Conservation (phyloP, 2,113 vertebrate genomes). For the Dunckerocampus dactyliophorus region DNA sequence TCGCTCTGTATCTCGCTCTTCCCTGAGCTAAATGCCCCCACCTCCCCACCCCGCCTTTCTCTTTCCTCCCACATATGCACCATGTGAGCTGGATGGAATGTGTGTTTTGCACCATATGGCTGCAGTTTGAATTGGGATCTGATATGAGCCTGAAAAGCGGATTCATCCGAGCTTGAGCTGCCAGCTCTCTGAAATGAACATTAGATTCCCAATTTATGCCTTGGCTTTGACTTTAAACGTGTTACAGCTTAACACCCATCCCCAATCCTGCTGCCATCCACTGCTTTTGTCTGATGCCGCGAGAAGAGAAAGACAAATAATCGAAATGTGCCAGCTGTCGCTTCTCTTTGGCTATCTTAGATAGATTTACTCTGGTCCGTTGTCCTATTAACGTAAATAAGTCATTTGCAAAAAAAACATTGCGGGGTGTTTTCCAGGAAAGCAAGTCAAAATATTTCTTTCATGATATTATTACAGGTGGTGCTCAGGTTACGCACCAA, state of each 20-base stretch:
- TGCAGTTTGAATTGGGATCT: conserved; percentile 55
- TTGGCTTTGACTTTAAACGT: conserved; percentile 66
- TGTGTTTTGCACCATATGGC: conserved; percentile 67
- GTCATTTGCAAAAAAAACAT: conserved; percentile 57
- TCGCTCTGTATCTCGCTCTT: neutral
- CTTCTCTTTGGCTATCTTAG: conserved; percentile 60
- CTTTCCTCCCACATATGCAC: conserved; percentile 34
- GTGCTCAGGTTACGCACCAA: no score
- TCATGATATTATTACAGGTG: conserved; percentile 61
- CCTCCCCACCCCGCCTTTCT: neutral
- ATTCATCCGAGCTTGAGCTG: conserved; percentile 57
- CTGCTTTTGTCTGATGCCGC: conserved; percentile 62
- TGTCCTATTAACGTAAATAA: conserved; percentile 58
- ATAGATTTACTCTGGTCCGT: conserved; percentile 49
- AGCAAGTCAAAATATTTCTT: conserved; percentile 52
- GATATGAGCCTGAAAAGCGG: conserved; percentile 50
- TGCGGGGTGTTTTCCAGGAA: conserved; percentile 53
- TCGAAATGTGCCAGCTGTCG: conserved; percentile 72
- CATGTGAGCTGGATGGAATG: conserved; percentile 55
- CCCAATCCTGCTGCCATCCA: conserved; percentile 55
- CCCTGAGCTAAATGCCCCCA: conserved; percentile 12
- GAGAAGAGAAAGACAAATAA: conserved; percentile 60
- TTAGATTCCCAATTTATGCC: conserved; percentile 69
- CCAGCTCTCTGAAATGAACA: conserved; percentile 69
- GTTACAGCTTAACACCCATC: conserved; percentile 66